Evolutionary conservation across 2,113 vertebrate species (phyloP).

Genomic region (Microcebus murinus): DNA sequence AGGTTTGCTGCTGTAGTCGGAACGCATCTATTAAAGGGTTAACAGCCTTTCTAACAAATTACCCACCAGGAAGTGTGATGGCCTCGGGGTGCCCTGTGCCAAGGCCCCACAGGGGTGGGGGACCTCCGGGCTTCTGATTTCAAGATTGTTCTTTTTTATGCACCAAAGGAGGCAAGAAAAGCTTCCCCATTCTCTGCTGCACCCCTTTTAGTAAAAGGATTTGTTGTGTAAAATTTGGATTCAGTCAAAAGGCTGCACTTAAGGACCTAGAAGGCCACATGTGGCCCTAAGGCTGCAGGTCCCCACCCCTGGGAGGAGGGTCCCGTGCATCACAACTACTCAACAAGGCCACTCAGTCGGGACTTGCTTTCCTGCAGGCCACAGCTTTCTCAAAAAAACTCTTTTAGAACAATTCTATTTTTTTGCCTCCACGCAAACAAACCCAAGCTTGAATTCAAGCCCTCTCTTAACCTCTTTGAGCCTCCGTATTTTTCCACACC

Average conservation of each 20-base stretch:
- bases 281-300: too few species aligned
- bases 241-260: too few species aligned
- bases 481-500: neutral
- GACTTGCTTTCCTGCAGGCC: neutral
- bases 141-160: too few species aligned
- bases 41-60: slow-evolving; percentile 22
- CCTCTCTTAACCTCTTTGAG: neutral
- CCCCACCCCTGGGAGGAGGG: too few species aligned
- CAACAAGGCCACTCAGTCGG: neutral
- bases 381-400: neutral
- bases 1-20: neutral
- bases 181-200: too few species aligned
- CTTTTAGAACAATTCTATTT: neutral
- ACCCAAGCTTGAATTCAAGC: neutral
- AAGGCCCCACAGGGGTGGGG: too few species aligned
- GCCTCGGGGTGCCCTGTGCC: neutral
- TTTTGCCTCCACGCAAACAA: neutral
- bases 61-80: neutral
- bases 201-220: too few species aligned
- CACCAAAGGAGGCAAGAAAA: too few species aligned
- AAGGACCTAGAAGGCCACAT: too few species aligned
- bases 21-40: neutral
- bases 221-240: too few species aligned
- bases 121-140: too few species aligned
- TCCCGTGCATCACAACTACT: neutral